These are phyloP conservation scores for Ceratoteleas bidentatus DNA, from an alignment of 1,140 invertebrate genomes.

Conservation along the genomic window DNA sequence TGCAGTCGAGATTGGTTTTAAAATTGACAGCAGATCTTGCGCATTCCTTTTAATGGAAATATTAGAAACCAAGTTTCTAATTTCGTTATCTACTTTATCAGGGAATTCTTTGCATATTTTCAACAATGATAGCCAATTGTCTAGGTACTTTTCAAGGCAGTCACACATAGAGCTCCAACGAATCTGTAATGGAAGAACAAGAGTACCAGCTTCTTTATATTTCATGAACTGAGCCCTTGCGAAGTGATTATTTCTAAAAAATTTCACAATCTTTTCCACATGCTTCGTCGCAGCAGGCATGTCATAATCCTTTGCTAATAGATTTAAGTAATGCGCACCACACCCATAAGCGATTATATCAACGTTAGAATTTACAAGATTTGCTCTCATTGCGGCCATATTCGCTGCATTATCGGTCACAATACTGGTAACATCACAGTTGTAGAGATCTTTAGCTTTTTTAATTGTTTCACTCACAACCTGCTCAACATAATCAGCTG, in stretches of 20 bases:
- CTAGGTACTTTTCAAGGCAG: constrained; percentile 11
- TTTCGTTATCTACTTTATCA: constrained; percentile 10
- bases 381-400: constrained; percentile 10
- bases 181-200: constrained; percentile 18
- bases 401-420: not conserved
- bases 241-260: constrained; percentile 19
- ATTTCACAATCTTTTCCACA: constrained; percentile 23
- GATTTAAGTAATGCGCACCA: constrained; percentile 10
- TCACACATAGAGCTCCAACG: constrained; percentile 12
- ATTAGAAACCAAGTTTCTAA: constrained; percentile 9
- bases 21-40: constrained; percentile 15
- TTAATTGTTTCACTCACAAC: not conserved
- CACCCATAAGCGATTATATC: constrained; percentile 14
- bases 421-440: constrained; percentile 5
- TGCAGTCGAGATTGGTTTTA: constrained; percentile 15
- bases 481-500: constrained; percentile 8
- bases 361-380: not conserved
- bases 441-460: constrained; percentile 5
- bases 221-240: constrained; percentile 4
- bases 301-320: constrained; percentile 13
- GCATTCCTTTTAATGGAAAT: constrained; percentile 14
- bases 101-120: constrained; percentile 6
- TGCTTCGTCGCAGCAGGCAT: constrained; percentile 20
- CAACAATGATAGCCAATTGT: constrained; percentile 15
- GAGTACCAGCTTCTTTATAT: not conserved